Evolutionary conservation across 1,140 invertebrate species (phyloP), one percentile per base, ranked within the genome.

Genomic region (Hycleus phaleratus): DNA sequence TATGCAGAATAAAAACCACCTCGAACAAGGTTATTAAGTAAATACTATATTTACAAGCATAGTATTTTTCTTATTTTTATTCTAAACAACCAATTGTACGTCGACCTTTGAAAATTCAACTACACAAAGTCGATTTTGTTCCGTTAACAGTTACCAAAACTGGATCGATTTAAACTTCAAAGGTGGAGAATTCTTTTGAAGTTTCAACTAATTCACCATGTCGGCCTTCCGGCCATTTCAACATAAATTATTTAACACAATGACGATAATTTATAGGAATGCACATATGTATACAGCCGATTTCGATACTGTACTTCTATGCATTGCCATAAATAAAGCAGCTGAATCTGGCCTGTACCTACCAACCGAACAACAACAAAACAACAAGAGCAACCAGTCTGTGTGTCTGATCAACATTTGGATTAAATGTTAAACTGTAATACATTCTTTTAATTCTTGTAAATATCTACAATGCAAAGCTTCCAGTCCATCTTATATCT

Each of bases 351-450:
- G 18, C 18, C 32, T 32, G 7, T 32, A 32, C 32, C 4, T 5
- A 7, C 32, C 4, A 32, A 32, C 32, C 4, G 7, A 32, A 32
- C 4, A 32, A 32, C 26, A 6, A 32, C 4, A 4, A 32, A 32
- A 32, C 57, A 46, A 47, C 60, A 32, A 62, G 60, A 65, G 46
- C 47, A 59, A 52, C 60, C 58, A 46, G 65, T 53, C 58, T 32
- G 0, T 32, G 32, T 62, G 61, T 62, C 62, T 60, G 65, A 67
- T 67, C 65, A 67, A 62, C 63, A 67, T 67, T 67, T 64, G 65
- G 65, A 67, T 67, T 67, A 67, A 67, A 67, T 65, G 65, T 67
- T 62, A 67, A 67, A 67, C 63, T 62, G 65, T 64, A 67, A 62
- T 67, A 65, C 65, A 65, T 64, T 67, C 65, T 65, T 67, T 63